These are phyloP conservation scores for Thamnophis sirtalis DNA, from an alignment of 2,113 vertebrate species.

Conservation along the genomic window DNA sequence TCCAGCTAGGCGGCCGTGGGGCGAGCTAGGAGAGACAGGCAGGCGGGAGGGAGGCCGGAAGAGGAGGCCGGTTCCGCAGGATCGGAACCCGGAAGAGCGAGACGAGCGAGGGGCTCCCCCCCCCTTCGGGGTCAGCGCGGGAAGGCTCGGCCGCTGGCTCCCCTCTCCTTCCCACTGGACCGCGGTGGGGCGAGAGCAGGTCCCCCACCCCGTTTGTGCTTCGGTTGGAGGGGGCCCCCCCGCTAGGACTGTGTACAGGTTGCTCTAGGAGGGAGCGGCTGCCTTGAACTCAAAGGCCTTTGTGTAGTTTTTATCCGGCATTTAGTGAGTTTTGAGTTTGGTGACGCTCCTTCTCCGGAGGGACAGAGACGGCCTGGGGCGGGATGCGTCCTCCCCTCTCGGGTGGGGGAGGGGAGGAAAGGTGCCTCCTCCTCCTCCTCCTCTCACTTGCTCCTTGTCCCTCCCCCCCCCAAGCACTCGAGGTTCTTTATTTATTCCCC, in stretches of 20 bases:
- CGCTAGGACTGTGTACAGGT: background rate
- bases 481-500: background rate
- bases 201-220: background rate
- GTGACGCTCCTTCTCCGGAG: constrained; percentile 14
- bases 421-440: too few species aligned
- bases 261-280: background rate
- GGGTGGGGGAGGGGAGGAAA: too few species aligned
- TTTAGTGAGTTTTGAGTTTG: constrained; percentile 20
- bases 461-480: background rate
- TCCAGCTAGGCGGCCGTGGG: constrained; percentile 67
- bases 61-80: background rate
- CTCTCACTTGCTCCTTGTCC: background rate
- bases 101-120: too few species aligned
- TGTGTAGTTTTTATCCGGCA: constrained; percentile 21
- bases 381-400: too few species aligned
- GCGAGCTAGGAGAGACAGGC: background rate
- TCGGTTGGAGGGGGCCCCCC: background rate
- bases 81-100: background rate
- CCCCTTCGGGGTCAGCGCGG: background rate
- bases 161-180: background rate
- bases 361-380: constrained; percentile 1
- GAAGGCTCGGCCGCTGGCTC: constrained; percentile 16
- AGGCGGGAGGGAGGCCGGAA: background rate
- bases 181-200: background rate
- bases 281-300: background rate